Conservation (phyloP, 2,888 invertebrate genomes). For the Ametastegia equiseti region DNA sequence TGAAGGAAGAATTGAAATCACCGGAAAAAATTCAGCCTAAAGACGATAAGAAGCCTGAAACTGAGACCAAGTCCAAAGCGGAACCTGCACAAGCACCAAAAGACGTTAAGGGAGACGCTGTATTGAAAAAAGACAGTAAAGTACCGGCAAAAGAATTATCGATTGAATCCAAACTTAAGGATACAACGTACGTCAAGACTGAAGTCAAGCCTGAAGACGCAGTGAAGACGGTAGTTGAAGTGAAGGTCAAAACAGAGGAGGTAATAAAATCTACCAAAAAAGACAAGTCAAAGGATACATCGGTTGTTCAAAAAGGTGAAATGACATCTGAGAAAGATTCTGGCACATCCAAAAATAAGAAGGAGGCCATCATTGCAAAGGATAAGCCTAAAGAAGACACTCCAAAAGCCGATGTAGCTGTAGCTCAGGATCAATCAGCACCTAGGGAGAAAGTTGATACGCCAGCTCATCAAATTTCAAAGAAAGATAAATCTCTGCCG, state of each 20-base stretch:
- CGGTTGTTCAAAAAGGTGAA: slow-evolving; percentile 14
- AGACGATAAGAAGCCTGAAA: slow-evolving; percentile 4
- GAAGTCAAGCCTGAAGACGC: slow-evolving; percentile 15
- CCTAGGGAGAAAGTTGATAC: neutral
- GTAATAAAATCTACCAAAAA: neutral
- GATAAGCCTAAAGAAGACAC: neutral
- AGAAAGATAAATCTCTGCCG: neutral
- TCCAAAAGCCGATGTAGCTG: neutral
- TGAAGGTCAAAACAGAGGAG: neutral
- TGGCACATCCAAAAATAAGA: neutral
- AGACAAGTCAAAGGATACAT: neutral
- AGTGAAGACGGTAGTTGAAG: neutral
- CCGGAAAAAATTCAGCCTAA: slow-evolving; percentile 8
- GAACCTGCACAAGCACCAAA: neutral
- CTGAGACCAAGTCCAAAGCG: slow-evolving; percentile 5
- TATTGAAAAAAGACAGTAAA: slow-evolving; percentile 13
- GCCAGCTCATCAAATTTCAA: neutral
- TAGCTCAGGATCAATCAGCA: slow-evolving; percentile 9
- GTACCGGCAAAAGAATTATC: neutral
- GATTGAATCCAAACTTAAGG: neutral
- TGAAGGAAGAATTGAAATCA: slow-evolving; percentile 10
- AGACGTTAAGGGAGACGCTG: neutral
- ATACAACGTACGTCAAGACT: neutral
- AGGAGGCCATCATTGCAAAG: neutral
- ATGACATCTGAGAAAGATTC: neutral